phyloP scores from a whole-genome alignment of 2,113 vertebrate species.

The Physeter macrocephalus region DNA sequence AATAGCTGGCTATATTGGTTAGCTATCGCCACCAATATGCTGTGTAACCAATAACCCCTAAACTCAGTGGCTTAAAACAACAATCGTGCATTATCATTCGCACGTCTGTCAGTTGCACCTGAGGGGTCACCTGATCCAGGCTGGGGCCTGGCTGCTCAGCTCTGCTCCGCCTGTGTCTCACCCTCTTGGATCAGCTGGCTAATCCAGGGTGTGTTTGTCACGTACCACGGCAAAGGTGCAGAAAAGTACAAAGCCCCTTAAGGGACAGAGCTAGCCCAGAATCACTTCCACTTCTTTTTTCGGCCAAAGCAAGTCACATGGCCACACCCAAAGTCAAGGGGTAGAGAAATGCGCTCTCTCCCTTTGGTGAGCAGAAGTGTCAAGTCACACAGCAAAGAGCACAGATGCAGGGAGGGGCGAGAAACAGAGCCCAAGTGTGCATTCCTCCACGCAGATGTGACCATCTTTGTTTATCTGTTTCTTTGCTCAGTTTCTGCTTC shows the following conservation, averaged over 20 bases:
- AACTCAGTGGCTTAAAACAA: background rate
- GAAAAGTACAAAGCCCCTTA: background rate
- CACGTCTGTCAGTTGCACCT: background rate
- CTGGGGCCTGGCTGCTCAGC: background rate
- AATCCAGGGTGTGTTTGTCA: background rate
- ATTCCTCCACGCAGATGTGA: rapidly evolving
- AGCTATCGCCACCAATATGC: background rate
- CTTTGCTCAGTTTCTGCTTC: background rate
- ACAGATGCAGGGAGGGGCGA: rapidly evolving
- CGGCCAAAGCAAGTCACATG: background rate
- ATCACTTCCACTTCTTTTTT: background rate
- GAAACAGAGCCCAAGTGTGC: rapidly evolving
- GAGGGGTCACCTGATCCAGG: background rate
- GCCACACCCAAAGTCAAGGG: background rate
- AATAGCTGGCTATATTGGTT: background rate
- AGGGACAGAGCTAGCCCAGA: too few species aligned
- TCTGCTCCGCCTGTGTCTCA: background rate
- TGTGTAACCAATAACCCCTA: background rate
- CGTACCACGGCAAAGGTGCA: rapidly evolving
- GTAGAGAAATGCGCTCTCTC: rapidly evolving
- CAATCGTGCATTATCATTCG: rapidly evolving
- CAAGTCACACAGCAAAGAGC: background rate
- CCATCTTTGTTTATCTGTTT: rapidly evolving
- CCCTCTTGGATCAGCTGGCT: rapidly evolving
- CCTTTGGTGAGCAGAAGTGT: background rate